Evolutionary conservation across 2,888 invertebrate species (phyloP).

Genomic region (Disparrhopalites patrizii): DNA sequence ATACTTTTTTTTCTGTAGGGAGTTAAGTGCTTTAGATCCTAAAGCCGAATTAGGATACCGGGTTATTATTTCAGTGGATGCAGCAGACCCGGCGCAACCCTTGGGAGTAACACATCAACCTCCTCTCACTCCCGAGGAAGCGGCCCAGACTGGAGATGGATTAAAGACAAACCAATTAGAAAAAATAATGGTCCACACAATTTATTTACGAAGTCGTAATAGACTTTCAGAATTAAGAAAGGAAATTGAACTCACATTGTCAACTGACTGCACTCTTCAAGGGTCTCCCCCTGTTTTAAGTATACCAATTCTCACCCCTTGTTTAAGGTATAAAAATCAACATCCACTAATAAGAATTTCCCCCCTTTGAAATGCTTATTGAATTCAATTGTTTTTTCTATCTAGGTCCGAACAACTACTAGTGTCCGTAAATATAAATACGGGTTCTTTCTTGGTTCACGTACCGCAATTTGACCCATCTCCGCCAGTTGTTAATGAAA

Average conservation of each 20-base stretch:
- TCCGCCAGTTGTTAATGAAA: conserved; percentile 67
- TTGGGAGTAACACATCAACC: conserved; percentile 58
- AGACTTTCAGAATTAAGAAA: conserved; percentile 77
- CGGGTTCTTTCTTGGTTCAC: conserved; percentile 85
- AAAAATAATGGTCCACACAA: conserved; percentile 86
- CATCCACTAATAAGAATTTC: neutral
- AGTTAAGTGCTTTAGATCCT: conserved; percentile 60
- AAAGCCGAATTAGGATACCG: conserved; percentile 84
- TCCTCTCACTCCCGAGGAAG: conserved; percentile 52
- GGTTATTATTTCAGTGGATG: conserved; percentile 82
- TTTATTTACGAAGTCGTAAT: conserved; percentile 84
- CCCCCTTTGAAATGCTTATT: too few species aligned
- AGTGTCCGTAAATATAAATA: conserved; percentile 90
- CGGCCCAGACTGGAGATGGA: conserved; percentile 54
- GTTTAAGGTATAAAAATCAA: conserved; percentile 52
- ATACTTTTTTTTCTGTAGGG: conserved; percentile 51
- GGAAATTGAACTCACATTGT: conserved; percentile 58
- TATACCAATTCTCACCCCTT: conserved; percentile 82
- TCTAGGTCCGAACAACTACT: conserved; percentile 79
- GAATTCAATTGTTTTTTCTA: neutral
- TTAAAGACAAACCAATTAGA: conserved; percentile 62
- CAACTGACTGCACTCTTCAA: conserved; percentile 67
- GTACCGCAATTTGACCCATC: conserved; percentile 84
- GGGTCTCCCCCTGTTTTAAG: conserved; percentile 91
- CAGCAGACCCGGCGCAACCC: conserved; percentile 71